These are phyloP conservation scores for Cepaea hortensis DNA, from an alignment of 2,888 invertebrate species.

Conservation along the genomic window DNA sequence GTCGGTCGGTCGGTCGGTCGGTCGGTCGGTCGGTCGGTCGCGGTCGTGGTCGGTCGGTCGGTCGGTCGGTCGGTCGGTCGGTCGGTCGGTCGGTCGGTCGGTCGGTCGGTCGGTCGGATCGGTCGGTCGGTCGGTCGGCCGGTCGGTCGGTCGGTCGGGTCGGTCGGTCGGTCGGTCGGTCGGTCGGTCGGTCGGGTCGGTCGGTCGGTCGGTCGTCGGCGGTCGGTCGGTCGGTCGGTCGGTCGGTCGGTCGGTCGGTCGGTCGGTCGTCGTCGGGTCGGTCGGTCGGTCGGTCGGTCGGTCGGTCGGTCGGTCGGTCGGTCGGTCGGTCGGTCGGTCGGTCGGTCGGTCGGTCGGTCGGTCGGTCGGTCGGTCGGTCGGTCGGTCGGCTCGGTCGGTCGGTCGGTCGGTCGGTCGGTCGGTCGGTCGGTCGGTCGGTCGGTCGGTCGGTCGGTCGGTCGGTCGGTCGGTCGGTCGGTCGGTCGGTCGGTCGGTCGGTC, in stretches of 20 bases:
- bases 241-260: not conserved
- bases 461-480: not conserved
- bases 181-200: not conserved
- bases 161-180: too few species aligned
- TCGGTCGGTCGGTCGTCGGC: slow-evolving; percentile 1
- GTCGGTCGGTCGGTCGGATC: too few species aligned
- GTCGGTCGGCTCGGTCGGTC: not conserved
- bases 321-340: not conserved
- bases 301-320: slow-evolving; percentile 1
- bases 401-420: too few species aligned
- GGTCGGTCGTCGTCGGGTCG: not conserved
- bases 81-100: too few species aligned
- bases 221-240: not conserved
- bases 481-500: too few species aligned
- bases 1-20: not conserved
- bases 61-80: too few species aligned
- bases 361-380: slow-evolving; percentile 1
- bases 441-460: too few species aligned
- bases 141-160: not conserved
- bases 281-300: slow-evolving; percentile 16
- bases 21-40: too few species aligned
- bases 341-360: slow-evolving; percentile 4
- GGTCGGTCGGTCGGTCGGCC: too few species aligned
- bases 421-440: not conserved
- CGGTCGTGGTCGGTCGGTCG: not conserved